These are phyloP conservation scores for Pungitius pungitius DNA, from an alignment of 2,113 vertebrate species.

Conservation along the genomic window DNA sequence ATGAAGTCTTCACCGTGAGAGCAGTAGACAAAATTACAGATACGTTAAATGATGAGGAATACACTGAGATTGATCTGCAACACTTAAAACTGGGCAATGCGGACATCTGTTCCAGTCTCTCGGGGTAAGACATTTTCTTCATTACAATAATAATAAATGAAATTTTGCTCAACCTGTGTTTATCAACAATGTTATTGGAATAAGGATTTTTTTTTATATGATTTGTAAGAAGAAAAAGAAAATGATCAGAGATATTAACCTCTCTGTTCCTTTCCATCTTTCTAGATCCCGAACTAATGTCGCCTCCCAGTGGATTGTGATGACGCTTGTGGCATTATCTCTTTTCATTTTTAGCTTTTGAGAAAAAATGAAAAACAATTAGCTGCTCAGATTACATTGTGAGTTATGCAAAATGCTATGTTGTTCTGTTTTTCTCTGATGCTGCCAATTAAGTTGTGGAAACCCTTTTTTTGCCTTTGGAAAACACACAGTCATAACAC, in stretches of 20 bases:
- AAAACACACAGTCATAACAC: not conserved
- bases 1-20: constrained; percentile 73
- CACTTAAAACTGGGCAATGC: not conserved
- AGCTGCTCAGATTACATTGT: not conserved
- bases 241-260: not conserved
- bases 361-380: not conserved
- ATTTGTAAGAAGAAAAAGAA: not conserved
- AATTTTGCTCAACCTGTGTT: not conserved
- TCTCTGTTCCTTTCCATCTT: constrained; percentile 16
- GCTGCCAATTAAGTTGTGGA: not conserved
- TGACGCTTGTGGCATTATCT: constrained; percentile 23
- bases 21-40: rapidly evolving
- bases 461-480: not conserved
- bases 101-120: constrained; percentile 58
- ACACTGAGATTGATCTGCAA: constrained; percentile 53
- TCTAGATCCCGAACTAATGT: constrained; percentile 37
- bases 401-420: not conserved
- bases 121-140: constrained; percentile 61
- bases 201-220: not conserved
- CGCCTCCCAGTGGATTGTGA: constrained; percentile 32
- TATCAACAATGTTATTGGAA: not conserved
- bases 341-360: constrained; percentile 19
- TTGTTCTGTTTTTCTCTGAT: not conserved
- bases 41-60: rapidly evolving
- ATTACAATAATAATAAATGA: not conserved